phyloP scores from a whole-genome alignment of 2,113 vertebrate genomes.

The Prietella phreatophila region DNA sequence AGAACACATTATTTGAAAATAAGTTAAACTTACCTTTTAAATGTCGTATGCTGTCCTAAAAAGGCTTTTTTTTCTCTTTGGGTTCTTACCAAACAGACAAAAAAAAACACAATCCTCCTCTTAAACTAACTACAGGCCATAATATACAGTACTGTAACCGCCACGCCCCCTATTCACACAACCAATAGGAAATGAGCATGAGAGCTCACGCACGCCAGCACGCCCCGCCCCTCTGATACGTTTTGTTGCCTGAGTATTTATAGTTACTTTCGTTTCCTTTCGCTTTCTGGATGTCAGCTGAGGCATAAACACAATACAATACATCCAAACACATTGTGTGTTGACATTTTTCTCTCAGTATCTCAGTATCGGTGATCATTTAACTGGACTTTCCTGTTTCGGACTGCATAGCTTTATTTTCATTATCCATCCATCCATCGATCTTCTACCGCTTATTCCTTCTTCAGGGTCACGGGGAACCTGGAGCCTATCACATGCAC shows the following conservation, averaged over 20 bases:
- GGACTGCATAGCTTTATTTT: too few relatives aligned
- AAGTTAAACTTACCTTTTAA: neutral
- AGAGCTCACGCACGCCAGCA: neutral
- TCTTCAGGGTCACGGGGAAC: too few relatives aligned
- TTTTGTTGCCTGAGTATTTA: neutral
- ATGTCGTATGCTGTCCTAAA: neutral
- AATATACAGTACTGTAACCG: neutral
- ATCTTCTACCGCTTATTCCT: too few relatives aligned
- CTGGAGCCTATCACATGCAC: too few relatives aligned
- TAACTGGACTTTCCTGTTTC: too few relatives aligned
- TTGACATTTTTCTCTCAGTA: too few relatives aligned
- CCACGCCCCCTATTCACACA: neutral
- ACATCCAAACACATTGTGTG: neutral
- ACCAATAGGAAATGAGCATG: neutral
- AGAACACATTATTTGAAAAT: neutral
- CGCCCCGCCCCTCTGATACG: neutral
- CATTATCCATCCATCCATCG: too few relatives aligned
- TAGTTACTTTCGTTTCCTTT: neutral
- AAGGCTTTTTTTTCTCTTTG: neutral
- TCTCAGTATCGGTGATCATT: neutral
- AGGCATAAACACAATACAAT: neutral
- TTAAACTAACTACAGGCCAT: neutral
- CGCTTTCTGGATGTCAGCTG: neutral
- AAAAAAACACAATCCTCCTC: neutral
- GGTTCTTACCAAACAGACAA: rapidly evolving